Percentiles rank a stretch among this genome's conserved stretches.
Conservation (phyloP, 2,113 vertebrate genomes). For the Coracopsis vasa region DNA sequence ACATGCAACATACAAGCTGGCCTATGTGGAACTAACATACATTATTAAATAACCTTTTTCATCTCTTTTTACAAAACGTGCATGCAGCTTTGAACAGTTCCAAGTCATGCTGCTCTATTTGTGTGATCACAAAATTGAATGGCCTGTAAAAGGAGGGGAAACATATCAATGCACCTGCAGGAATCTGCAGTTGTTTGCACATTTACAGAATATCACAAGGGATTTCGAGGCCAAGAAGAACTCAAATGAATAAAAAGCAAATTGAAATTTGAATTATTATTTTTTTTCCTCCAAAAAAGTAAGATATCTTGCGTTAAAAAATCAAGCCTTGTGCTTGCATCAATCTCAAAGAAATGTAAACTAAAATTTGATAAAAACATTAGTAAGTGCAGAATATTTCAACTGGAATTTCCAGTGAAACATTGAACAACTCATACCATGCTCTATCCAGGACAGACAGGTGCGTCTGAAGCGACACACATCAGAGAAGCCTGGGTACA, state of each 20-base stretch:
- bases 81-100: constrained; percentile 96
- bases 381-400: constrained; percentile 83
- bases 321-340: constrained; percentile 95
- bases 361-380: constrained; percentile 83
- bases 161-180: constrained; percentile 75
- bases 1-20: constrained; percentile 99
- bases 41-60: constrained; percentile 88
- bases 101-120: constrained; percentile 92
- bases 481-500: constrained; percentile 73
- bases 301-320: constrained; percentile 87
- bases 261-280: constrained; percentile 70
- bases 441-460: constrained; percentile 75
- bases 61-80: constrained; percentile 86
- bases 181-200: constrained; percentile 78
- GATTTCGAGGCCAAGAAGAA: constrained; percentile 78
- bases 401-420: constrained; percentile 80
- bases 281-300: constrained; percentile 80
- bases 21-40: constrained; percentile 97
- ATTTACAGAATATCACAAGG: constrained; percentile 82
- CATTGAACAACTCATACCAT: constrained; percentile 75
- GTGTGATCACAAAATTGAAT: constrained; percentile 82
- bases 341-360: constrained; percentile 87
- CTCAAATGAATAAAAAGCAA: constrained; percentile 78
- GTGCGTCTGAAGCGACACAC: constrained; percentile 70
- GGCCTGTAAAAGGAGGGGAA: constrained; percentile 78